These are phyloP conservation scores for Hydrozoanthus gracilis DNA, from an alignment of 92 coral and sea anemone genomes.

Conservation along the genomic window DNA sequence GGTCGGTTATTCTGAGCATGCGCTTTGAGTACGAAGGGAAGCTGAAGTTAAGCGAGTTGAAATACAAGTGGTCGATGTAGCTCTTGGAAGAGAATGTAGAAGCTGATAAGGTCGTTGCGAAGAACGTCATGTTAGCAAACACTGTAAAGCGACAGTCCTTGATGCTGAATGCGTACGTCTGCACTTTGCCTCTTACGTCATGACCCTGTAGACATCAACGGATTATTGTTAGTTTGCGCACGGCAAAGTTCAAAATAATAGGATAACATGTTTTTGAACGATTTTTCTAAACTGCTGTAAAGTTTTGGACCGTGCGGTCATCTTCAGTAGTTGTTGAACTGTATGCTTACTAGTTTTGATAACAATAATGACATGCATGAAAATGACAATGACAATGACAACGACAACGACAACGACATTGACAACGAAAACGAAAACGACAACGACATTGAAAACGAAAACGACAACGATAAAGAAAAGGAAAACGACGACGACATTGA, in stretches of 20 bases:
- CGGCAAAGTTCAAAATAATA: not conserved
- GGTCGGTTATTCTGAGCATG: conserved; percentile 68
- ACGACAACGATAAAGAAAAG: no score
- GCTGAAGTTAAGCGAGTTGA: conserved; percentile 66
- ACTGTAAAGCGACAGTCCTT: conserved; percentile 58
- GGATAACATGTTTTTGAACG: no score
- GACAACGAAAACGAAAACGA: no score
- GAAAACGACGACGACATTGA: no score
- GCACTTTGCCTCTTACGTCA: conserved; percentile 52
- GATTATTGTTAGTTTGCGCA: not conserved
- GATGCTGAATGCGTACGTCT: conserved; percentile 74
- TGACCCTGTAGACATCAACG: conserved; percentile 12
- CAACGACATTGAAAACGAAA: no score
- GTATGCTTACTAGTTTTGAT: no score
- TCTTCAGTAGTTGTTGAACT: no score
- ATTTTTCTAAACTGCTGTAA: no score
- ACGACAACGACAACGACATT: no score
- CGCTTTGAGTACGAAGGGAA: conserved; percentile 80
- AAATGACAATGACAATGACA: no score
- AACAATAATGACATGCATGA: no score
- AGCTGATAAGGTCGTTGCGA: conserved; percentile 72
- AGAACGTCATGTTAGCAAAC: conserved; percentile 69
- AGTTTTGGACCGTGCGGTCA: no score
- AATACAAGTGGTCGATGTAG: conserved; percentile 59
- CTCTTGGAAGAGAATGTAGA: conserved; percentile 30